Percentiles rank a stretch among this genome's conserved stretches.
Conservation (phyloP, 2,888 invertebrate species). For the Diarsia dahlii region DNA sequence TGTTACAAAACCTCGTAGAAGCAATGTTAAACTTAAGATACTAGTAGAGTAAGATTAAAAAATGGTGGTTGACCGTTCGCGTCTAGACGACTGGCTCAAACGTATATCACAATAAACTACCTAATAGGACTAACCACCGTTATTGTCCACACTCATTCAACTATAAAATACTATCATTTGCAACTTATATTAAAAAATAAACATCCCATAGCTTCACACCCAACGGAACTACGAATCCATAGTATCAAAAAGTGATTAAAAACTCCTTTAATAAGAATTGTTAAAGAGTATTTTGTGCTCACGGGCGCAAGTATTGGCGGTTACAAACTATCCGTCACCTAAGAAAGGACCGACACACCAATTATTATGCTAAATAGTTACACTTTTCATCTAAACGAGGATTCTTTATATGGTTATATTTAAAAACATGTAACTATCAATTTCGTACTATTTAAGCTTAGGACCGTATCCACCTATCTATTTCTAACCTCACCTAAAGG, state of each 20-base stretch:
- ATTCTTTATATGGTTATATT: constrained; percentile 79
- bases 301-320: constrained; percentile 65
- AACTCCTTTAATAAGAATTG: constrained; percentile 74
- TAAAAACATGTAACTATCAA: constrained; percentile 82
- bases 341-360: constrained; percentile 80
- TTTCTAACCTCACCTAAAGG: constrained; percentile 78
- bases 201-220: constrained; percentile 72
- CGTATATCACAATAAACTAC: constrained; percentile 83
- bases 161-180: constrained; percentile 84
- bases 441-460: constrained; percentile 87
- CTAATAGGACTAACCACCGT: constrained; percentile 82
- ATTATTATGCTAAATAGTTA: constrained; percentile 82
- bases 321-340: constrained; percentile 68
- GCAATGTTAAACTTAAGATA: constrained; percentile 86
- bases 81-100: constrained; percentile 72
- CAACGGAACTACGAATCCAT: constrained; percentile 71
- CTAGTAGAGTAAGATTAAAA: constrained; percentile 83
- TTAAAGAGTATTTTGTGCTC: constrained; percentile 87
- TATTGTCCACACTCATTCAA: constrained; percentile 88
- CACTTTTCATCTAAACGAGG: constrained; percentile 82
- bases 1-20: constrained; percentile 83
- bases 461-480: constrained; percentile 81
- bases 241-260: constrained; percentile 86
- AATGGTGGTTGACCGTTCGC: constrained; percentile 79
- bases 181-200: constrained; percentile 83